Base-by-base conservation (phyloP, 2,888 invertebrate species). In the Drosophila cracens region DNA sequence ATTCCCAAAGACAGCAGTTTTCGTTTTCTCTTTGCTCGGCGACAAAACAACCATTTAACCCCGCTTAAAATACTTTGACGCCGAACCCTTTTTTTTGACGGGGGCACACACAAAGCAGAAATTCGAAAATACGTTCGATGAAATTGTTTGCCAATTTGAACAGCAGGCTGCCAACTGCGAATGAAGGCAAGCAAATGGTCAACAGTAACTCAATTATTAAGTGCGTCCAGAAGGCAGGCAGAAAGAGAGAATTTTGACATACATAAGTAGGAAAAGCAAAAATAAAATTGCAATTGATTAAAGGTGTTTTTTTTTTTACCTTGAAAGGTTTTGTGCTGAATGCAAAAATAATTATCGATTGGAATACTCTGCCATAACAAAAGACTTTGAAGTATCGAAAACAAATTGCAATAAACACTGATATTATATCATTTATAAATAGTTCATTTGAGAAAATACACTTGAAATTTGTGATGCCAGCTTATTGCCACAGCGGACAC, bases 161-260 rank as follows among this genome's bases (percentile, higher is more conserved):
- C 18, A 21, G 40, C 29, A 29, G 43, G 13, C 1, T 16, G 4
- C 21, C 38, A 38, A 54, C 59, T 59, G 60, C 43, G 53, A 43
- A 36, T 33, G 48, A 21, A 43, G 25, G 46, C 25, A 46, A 59
- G 70, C 67, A 79, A 87, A 82, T 80, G 81, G 71, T 29, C 66
- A 70, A 63, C 58, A 61, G 66, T 67, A 72, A 79, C 77, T 89
- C 80, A 80, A 89, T 89, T 89, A 85, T 80, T 70, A 72, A 82
- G 59, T 70, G 69, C 58, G 34, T 46, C 36, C 56, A 36, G 54
- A 36, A 31, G 51, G 49, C 49, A 27, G 33, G n/a, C 8, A 49
- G 5, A 34, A 8, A 18, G 38, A 40, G 25, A 13, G 21, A 25
- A 16, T 46, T 21, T 16, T 16, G 21, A 21, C 46, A 16, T 16